Conservation (phyloP, 1,140 invertebrate species). For the Probaryconus sp. region DNA sequence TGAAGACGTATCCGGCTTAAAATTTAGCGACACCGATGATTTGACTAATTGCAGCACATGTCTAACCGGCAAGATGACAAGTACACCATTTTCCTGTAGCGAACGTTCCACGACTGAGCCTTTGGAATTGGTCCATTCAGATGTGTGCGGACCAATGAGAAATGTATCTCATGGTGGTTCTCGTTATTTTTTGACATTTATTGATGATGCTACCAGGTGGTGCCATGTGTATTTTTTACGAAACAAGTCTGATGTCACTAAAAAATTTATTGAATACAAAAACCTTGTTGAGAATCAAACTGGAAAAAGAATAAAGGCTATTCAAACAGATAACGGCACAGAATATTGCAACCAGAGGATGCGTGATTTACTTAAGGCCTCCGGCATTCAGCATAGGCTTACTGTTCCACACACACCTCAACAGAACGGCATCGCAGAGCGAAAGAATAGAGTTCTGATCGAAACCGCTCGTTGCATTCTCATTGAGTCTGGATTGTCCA, state of each 20-base stretch:
- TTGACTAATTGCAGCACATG: slow-evolving; percentile 6
- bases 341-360: too few relatives aligned
- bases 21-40: not conserved
- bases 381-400: not conserved
- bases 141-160: too few relatives aligned
- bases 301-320: not conserved
- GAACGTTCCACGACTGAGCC: too few relatives aligned
- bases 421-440: slow-evolving; percentile 12
- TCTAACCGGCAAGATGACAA: slow-evolving; percentile 8
- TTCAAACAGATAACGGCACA: slow-evolving; percentile 1
- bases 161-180: too few relatives aligned
- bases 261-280: too few relatives aligned
- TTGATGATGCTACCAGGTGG: too few relatives aligned
- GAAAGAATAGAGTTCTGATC: not conserved
- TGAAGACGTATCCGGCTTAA: not conserved
- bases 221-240: too few relatives aligned
- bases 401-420: slow-evolving; percentile 15
- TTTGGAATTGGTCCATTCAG: too few relatives aligned
- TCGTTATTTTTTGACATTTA: too few relatives aligned
- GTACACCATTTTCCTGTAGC: slow-evolving; percentile 7
- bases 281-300: not conserved
- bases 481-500: not conserved
- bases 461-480: slow-evolving; percentile 57
- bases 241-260: too few relatives aligned
- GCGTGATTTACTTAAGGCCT: too few relatives aligned